phyloP scores from a whole-genome alignment of 1,140 invertebrate genomes.

The Trypoxylus dichotomus region DNA sequence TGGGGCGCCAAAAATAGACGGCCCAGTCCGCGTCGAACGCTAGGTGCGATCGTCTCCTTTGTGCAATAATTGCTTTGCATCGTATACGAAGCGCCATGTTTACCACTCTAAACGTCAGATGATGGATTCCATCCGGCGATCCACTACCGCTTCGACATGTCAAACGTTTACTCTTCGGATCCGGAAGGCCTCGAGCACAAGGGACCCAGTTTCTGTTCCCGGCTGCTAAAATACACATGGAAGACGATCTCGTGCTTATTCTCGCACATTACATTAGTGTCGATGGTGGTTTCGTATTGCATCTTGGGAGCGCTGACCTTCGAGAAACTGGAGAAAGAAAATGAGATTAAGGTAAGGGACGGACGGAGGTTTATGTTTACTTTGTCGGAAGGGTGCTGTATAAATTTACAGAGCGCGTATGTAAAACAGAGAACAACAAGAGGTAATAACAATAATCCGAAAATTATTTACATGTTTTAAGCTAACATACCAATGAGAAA shows the following conservation, averaged over 20 bases:
- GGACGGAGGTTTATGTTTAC: neutral
- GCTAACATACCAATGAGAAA: no score
- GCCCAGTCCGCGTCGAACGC: neutral
- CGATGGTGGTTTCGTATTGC: conserved; percentile 86
- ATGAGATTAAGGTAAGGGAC: conserved; percentile 71
- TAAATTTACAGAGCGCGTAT: no score
- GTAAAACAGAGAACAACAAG: no score
- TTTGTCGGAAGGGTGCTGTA: no score
- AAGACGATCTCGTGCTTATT: conserved; percentile 83
- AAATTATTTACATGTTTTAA: no score
- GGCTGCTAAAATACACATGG: conserved; percentile 60
- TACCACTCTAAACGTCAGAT: neutral
- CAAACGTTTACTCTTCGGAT: conserved; percentile 39
- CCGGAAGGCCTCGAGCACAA: conserved; percentile 46
- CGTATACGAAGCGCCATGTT: neutral
- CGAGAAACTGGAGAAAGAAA: conserved; percentile 72
- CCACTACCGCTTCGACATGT: neutral
- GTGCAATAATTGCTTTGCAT: conserved; percentile 6
- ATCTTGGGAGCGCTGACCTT: conserved; percentile 86
- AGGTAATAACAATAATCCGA: no score
- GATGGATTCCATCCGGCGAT: neutral
- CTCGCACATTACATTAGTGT: conserved; percentile 84
- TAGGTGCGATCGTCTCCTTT: neutral
- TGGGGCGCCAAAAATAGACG: neutral
- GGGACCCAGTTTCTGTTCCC: conserved; percentile 45